These are phyloP conservation scores for Vombatus ursinus DNA, from an alignment of 2,113 vertebrate genomes.

Conservation along the genomic window DNA sequence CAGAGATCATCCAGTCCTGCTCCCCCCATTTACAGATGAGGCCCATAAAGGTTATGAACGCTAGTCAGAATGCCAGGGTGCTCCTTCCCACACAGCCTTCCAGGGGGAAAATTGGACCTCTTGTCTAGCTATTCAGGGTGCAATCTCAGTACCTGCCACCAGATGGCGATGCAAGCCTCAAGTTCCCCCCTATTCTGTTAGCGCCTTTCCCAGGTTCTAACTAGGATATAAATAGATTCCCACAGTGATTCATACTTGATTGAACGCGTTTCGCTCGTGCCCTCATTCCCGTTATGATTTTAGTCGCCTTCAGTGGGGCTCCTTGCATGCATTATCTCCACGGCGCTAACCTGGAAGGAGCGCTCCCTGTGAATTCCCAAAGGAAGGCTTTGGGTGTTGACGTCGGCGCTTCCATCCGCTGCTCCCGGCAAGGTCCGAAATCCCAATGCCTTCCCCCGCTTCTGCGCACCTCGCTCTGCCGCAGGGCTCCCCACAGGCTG, in stretches of 20 bases:
- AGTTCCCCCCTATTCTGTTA: not conserved
- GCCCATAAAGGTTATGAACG: not conserved
- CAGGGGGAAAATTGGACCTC: not conserved
- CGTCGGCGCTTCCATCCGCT: accelerated
- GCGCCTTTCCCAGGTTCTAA: not conserved
- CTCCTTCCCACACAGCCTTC: not conserved
- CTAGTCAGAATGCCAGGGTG: accelerated
- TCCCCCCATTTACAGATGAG: not conserved
- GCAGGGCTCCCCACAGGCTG: not conserved
- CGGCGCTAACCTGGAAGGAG: not conserved
- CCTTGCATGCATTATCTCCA: not conserved
- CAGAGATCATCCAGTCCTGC: not conserved
- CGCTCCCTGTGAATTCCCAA: not conserved
- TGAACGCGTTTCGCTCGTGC: not conserved
- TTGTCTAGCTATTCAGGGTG: not conserved
- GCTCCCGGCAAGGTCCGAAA: not conserved
- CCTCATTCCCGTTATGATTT: not conserved
- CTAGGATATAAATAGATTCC: not conserved
- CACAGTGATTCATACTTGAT: not conserved
- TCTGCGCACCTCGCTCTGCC: not conserved
- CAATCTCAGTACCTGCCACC: not conserved
- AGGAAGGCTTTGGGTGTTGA: not conserved
- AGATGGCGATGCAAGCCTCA: not conserved
- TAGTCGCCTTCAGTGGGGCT: not conserved
- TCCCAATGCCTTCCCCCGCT: not conserved